phyloP scores from a whole-genome alignment of 30 jellyfish, hydroid and myxozoan species.

The Cassiopea xamachana region DNA sequence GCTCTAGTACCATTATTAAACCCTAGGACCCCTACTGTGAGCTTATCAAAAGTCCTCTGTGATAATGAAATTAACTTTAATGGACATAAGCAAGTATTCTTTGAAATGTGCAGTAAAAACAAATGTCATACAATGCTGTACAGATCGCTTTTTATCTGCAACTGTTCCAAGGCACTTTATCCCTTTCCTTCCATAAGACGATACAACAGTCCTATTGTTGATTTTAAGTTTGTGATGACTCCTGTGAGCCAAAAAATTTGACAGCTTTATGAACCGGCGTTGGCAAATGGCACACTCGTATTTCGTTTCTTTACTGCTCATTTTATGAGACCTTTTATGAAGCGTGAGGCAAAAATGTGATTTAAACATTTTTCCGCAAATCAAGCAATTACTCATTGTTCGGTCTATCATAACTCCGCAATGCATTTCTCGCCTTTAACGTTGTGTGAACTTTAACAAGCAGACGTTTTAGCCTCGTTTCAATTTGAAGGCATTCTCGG shows the following conservation, averaged over 20 bases:
- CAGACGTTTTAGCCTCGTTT: not conserved
- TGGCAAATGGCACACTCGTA: not conserved
- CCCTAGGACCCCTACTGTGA: too few relatives aligned
- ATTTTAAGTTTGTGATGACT: slow-evolving; percentile 23
- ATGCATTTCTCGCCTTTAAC: not conserved
- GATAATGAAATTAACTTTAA: too few relatives aligned
- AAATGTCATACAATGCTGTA: not conserved
- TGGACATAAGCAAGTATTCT: too few relatives aligned
- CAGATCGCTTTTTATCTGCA: not conserved
- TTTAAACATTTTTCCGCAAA: slow-evolving; percentile 24
- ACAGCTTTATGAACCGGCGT: slow-evolving; percentile 14
- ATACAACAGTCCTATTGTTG: not conserved
- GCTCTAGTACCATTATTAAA: too few relatives aligned
- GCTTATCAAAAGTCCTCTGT: too few relatives aligned
- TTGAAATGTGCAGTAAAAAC: not conserved
- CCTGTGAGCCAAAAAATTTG: slow-evolving; percentile 36
- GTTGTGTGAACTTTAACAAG: not conserved
- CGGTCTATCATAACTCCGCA: not conserved
- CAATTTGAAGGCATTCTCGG: not conserved
- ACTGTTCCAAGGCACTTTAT: not conserved
- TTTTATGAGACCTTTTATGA: slow-evolving; percentile 25
- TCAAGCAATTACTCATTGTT: slow-evolving; percentile 20
- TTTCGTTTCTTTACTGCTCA: not conserved
- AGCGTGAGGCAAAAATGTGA: slow-evolving; percentile 37
- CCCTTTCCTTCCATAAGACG: not conserved